Conservation (phyloP, 2,888 invertebrate species). For the Nymphalis urticae region DNA sequence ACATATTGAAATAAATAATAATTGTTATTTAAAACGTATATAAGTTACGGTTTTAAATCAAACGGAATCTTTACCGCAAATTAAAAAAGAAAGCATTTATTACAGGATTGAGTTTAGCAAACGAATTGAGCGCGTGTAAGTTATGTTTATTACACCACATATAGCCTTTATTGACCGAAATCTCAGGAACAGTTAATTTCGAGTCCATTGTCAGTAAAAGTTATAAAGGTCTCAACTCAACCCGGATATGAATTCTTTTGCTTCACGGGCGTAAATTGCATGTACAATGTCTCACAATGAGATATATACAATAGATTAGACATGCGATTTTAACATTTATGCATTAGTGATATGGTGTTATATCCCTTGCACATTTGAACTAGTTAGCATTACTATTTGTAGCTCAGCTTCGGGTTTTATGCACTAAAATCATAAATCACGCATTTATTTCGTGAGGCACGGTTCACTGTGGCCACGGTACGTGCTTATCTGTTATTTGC, state of each 20-base stretch:
- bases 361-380: slow-evolving; percentile 31
- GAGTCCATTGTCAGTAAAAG: slow-evolving; percentile 30
- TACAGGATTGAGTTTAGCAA: slow-evolving; percentile 23
- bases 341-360: slow-evolving; percentile 23
- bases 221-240: slow-evolving; percentile 37
- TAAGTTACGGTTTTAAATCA: not conserved
- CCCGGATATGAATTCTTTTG: slow-evolving; percentile 48
- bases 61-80: slow-evolving; percentile 21
- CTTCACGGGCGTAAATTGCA: slow-evolving; percentile 25
- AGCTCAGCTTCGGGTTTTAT: slow-evolving; percentile 42
- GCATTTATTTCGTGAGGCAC: slow-evolving; percentile 73
- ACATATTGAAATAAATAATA: too few relatives aligned
- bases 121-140: slow-evolving; percentile 25
- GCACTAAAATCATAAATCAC: slow-evolving; percentile 75
- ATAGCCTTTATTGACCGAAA: slow-evolving; percentile 32
- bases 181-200: slow-evolving; percentile 35
- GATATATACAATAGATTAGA: slow-evolving; percentile 11
- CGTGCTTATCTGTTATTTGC: slow-evolving; percentile 79
- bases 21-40: too few relatives aligned
- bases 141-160: slow-evolving; percentile 34
- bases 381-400: slow-evolving; percentile 36
- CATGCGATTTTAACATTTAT: slow-evolving; percentile 24
- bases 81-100: slow-evolving; percentile 23
- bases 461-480: slow-evolving; percentile 63
- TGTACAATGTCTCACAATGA: slow-evolving; percentile 14